These are phyloP conservation scores for Nematostella vectensis DNA, from an alignment of 92 coral and sea anemone genomes.

Conservation along the genomic window DNA sequence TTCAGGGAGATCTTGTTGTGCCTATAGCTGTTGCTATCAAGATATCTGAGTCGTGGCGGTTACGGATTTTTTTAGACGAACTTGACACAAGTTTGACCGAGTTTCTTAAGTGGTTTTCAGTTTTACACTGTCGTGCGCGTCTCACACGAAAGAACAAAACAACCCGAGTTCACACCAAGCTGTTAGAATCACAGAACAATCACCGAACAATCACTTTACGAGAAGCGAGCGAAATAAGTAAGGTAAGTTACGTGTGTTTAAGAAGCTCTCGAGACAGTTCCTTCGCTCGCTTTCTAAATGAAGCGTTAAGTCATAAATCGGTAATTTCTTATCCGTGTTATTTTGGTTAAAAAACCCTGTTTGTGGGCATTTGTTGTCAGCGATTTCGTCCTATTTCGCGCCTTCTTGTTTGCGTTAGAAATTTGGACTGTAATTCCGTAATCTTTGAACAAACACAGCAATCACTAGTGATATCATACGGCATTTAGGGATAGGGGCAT, in stretches of 20 bases:
- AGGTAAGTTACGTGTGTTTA: too few relatives aligned
- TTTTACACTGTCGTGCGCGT: not conserved
- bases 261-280: too few relatives aligned
- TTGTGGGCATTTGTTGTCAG: not conserved
- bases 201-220: too few relatives aligned
- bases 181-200: too few relatives aligned
- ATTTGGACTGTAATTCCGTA: constrained; percentile 4
- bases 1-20: not conserved
- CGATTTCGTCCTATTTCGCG: not conserved
- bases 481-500: constrained; percentile 10
- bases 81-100: not conserved
- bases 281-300: too few relatives aligned
- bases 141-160: not conserved
- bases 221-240: too few relatives aligned
- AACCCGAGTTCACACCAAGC: not conserved
- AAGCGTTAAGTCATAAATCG: too few relatives aligned
- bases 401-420: not conserved
- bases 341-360: too few relatives aligned
- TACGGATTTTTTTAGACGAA: not conserved
- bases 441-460: constrained; percentile 13
- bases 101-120: not conserved
- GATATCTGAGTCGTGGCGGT: too few relatives aligned
- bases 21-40: not conserved
- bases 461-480: constrained; percentile 12
- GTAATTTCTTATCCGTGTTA: too few relatives aligned